phyloP scores from a whole-genome alignment of 2,113 vertebrate genomes.

The Amazona vittata region DNA sequence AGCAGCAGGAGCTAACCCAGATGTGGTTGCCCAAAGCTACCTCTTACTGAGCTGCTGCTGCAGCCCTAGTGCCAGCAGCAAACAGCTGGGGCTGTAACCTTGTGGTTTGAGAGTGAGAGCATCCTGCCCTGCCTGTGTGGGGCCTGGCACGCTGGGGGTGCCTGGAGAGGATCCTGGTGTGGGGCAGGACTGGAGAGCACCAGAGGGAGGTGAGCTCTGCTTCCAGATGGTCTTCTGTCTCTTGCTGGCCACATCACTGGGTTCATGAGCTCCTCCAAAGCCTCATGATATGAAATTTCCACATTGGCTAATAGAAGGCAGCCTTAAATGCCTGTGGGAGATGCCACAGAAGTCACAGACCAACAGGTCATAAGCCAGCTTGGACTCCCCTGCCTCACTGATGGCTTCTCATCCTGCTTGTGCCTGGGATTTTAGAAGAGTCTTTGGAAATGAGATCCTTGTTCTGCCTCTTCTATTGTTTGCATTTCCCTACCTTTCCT shows the following conservation, averaged over 20 bases:
- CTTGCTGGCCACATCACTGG: fast-evolving
- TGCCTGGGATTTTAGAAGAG: not conserved
- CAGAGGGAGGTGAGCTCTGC: not conserved
- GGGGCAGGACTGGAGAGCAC: not conserved
- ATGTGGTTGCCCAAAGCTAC: not conserved
- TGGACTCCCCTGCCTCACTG: not conserved
- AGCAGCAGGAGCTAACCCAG: not conserved
- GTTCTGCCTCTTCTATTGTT: not conserved
- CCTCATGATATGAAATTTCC: not conserved
- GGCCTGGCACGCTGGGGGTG: fast-evolving
- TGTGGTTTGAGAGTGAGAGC: not conserved
- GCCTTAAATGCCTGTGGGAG: not conserved
- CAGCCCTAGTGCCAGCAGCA: not conserved
- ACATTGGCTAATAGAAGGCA: not conserved
- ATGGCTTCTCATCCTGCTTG: not conserved
- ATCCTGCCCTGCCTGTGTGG: not conserved
- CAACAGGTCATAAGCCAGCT: not conserved
- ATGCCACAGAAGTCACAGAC: not conserved
- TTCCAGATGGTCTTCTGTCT: not conserved
- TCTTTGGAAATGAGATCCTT: not conserved
- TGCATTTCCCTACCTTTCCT: not conserved
- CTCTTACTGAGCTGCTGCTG: not conserved
- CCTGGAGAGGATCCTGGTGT: not conserved
- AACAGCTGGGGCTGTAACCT: not conserved
- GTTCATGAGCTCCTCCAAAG: not conserved